Evolutionary conservation across 1,140 invertebrate genomes (phyloP).

Genomic region (Pogonognathellus flavescens): DNA sequence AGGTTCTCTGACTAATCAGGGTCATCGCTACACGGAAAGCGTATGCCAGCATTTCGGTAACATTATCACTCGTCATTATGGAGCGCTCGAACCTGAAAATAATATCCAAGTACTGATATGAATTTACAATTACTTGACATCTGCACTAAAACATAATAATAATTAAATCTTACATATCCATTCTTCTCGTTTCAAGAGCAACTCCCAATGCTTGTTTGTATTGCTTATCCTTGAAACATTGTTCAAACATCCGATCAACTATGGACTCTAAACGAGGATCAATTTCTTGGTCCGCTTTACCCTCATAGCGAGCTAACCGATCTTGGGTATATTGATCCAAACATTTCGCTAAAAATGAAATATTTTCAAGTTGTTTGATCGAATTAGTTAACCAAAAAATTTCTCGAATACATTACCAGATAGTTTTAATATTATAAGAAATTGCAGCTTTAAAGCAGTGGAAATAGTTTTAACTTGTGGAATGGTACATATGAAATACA

Average conservation of each 20-base stretch:
- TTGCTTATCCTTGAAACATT: conserved; percentile 90
- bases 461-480: no score
- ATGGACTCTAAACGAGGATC: conserved; percentile 92
- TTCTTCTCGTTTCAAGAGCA: conserved; percentile 92
- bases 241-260: conserved; percentile 96
- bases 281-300: conserved; percentile 78
- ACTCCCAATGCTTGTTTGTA: conserved; percentile 94
- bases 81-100: conserved; percentile 62
- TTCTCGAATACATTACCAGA: no score
- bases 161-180: no score
- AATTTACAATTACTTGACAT: conserved; percentile 4
- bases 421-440: no score
- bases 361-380: no score
- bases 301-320: conserved; percentile 73
- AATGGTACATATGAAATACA: background rate
- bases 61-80: conserved; percentile 78
- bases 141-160: no score
- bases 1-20: conserved; percentile 91
- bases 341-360: conserved; percentile 82
- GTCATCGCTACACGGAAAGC: conserved; percentile 97
- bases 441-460: no score
- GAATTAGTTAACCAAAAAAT: no score
- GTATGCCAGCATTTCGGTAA: conserved; percentile 91
- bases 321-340: conserved; percentile 95
- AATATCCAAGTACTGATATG: background rate